A percentile compares a stretch with the other conserved stretches of the same genome.
These are phyloP conservation scores for Columba janthina DNA, from an alignment of 2,113 vertebrate species.

Conservation along the genomic window DNA sequence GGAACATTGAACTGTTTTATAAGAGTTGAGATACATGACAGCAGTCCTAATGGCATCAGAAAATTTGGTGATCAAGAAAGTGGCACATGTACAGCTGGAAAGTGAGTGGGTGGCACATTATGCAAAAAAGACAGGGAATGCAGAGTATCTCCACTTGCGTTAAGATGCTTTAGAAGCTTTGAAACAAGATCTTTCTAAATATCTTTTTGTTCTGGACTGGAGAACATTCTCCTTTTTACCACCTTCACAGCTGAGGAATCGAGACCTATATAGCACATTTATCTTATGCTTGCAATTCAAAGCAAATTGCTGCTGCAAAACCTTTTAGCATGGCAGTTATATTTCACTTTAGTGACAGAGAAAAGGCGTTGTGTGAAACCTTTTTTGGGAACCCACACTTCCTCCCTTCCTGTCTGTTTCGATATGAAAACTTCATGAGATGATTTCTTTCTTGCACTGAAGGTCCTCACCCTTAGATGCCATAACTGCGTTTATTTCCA, in stretches of 20 bases:
- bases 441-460: neutral
- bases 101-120: neutral
- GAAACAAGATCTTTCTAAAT: constrained; percentile 37
- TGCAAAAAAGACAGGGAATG: neutral
- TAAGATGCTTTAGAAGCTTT: neutral
- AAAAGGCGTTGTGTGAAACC: constrained; percentile 55
- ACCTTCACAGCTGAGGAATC: constrained; percentile 60
- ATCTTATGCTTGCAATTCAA: constrained; percentile 62
- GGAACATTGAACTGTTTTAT: neutral
- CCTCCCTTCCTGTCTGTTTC: constrained; percentile 36
- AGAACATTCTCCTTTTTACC: constrained; percentile 52
- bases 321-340: constrained; percentile 59
- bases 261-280: constrained; percentile 32
- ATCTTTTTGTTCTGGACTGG: constrained; percentile 38
- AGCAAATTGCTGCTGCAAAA: constrained; percentile 64
- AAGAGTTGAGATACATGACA: neutral
- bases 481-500: neutral
- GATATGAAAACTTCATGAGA: constrained; percentile 25
- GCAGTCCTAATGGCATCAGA: neutral
- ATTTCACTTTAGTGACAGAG: constrained; percentile 60
- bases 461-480: neutral
- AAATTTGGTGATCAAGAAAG: neutral
- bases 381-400: constrained; percentile 39
- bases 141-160: neutral
- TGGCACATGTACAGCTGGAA: neutral